Evolutionary conservation across 2,113 vertebrate species (phyloP), one percentile per base, ranked within the genome.

Genomic region (Calidris pugnax): DNA sequence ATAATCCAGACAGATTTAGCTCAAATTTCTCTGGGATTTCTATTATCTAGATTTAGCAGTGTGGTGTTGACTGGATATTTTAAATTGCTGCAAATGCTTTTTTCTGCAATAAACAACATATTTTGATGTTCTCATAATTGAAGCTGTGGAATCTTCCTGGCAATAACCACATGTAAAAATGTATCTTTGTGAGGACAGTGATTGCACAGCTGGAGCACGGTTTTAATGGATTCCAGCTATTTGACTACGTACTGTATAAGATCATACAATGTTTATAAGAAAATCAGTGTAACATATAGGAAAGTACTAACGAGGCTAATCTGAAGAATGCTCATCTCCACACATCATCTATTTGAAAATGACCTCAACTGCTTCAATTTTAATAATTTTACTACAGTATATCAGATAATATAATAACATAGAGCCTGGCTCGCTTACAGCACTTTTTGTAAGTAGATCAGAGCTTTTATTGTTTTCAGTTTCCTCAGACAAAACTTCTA

Each of bases 1-100:
- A 90, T 95, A 97, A 98, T 97, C 95, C 97, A 96, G 94, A 90
- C 94, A 97, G 95, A 97, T 94, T 97, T 95, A 95, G 89, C 85
- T 97, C 90, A 93, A 93, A 95, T 96, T 96, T 97, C 94, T 95
- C 82, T 39, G 48, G 85, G 92, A 96, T 98, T 95, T 97, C 91
- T 97, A 87, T 97, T 96, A 97, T 97, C 92, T 97, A 96, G 95
- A 92, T 97, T 97, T 96, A 97, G 87, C 83, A 83, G 64, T 73
- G 91, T 97, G 92, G 87, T 93, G 93, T 96, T 95, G 90, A 89
- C 93, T 90, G 68, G 67, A 37, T 94, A 89, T 93, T 92, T 93
- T 78, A 94, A 95, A 96, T 87, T 93, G 95, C 91, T 62, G 80
- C 83, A 95, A 97, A 93, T 90, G 85, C 43, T 91, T 91, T 97